These are phyloP conservation scores for Brachyhypopomus occidentalis DNA, from an alignment of 2,113 vertebrate species.

Conservation along the genomic window DNA sequence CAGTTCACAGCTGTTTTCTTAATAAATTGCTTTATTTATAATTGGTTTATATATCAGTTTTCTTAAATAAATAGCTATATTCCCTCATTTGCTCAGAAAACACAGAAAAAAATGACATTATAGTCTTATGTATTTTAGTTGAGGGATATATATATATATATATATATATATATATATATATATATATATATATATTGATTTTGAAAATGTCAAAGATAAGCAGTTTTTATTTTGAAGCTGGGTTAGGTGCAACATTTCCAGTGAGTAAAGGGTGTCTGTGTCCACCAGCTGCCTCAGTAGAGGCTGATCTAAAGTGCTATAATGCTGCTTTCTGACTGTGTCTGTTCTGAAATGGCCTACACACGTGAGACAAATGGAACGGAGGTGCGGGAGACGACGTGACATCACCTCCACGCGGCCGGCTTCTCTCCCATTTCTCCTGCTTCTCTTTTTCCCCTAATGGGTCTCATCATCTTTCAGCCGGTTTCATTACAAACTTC, in stretches of 20 bases:
- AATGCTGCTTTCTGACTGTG: background rate
- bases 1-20: background rate
- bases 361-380: background rate
- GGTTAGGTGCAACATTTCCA: too few relatives aligned
- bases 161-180: too few relatives aligned
- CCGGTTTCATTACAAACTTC: too few relatives aligned
- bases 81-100: background rate
- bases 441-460: background rate
- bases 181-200: too few relatives aligned
- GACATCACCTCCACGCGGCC: background rate
- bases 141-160: too few relatives aligned
- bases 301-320: too few relatives aligned
- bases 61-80: background rate
- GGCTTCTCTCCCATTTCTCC: conserved; percentile 27
- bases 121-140: too few relatives aligned
- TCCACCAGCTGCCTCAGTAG: too few relatives aligned
- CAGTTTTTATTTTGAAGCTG: background rate
- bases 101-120: too few relatives aligned
- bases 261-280: too few relatives aligned
- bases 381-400: background rate
- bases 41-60: background rate
- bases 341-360: too few relatives aligned
- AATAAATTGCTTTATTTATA: background rate
- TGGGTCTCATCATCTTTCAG: too few relatives aligned
- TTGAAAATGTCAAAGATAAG: background rate